Conservation (phyloP, 2,113 vertebrate genomes). For the Fregetta grallaria region DNA sequence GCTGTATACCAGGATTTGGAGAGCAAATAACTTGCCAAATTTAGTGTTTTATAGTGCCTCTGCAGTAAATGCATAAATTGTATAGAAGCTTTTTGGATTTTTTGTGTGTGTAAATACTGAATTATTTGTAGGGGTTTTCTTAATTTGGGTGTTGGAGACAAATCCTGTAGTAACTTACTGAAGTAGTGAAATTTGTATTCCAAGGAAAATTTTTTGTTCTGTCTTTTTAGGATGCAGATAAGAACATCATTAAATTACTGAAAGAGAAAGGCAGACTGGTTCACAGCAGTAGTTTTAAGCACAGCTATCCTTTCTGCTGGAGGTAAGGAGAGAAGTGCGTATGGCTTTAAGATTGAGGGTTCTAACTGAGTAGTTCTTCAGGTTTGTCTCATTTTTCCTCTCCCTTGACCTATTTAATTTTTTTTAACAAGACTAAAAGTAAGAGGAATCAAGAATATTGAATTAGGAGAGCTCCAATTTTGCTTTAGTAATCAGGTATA, state of each 20-base stretch:
- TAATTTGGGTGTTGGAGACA: background rate
- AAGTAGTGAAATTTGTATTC: background rate
- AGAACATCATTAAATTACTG: slow-evolving; percentile 88
- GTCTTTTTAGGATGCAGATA: slow-evolving; percentile 89
- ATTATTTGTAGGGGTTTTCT: background rate
- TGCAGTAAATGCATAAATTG: background rate
- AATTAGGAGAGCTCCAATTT: background rate
- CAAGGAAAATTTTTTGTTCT: background rate
- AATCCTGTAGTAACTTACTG: background rate
- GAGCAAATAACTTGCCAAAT: background rate
- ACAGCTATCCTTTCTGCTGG: slow-evolving; percentile 98
- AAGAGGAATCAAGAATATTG: background rate
- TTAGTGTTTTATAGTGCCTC: background rate
- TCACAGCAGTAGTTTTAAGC: slow-evolving; percentile 80
- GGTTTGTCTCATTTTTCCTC: background rate
- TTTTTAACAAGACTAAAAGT: background rate
- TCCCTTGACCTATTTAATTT: background rate
- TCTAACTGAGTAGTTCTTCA: background rate
- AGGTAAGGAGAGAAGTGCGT: slow-evolving; percentile 75
- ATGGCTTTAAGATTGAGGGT: background rate
- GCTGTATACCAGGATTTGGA: background rate
- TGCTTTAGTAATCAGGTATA: background rate
- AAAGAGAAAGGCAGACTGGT: slow-evolving; percentile 90
- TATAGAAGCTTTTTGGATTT: background rate
- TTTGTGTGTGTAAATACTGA: background rate